Conservation (phyloP, 2,888 invertebrate species). For the Sarcophaga subvicina region DNA sequence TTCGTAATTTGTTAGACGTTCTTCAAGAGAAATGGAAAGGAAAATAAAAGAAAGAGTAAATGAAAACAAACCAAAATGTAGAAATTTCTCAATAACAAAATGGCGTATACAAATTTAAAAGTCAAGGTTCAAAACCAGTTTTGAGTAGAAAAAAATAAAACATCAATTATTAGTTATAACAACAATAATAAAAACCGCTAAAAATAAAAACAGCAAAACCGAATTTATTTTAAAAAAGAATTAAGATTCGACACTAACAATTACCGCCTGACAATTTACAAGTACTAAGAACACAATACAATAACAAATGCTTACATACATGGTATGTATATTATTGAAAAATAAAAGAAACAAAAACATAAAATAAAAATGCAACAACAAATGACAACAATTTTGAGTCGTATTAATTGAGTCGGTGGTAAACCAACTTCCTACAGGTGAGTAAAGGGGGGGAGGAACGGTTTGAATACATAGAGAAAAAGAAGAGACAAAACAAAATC, state of each 20-base stretch:
- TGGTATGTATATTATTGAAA: too few species aligned
- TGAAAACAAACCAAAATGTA: slow-evolving; percentile 8
- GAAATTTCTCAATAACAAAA: background rate
- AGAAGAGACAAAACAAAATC: slow-evolving; percentile 19
- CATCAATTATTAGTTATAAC: background rate
- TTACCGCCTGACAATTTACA: too few species aligned
- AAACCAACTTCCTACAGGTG: too few species aligned
- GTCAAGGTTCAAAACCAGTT: slow-evolving; percentile 65
- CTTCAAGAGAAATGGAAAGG: slow-evolving; percentile 24
- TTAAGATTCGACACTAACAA: too few species aligned
- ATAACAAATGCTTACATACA: too few species aligned
- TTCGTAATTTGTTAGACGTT: slow-evolving; percentile 9
- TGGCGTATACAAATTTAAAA: slow-evolving; percentile 51
- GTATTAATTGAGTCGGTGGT: background rate
- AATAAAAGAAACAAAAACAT: too few species aligned
- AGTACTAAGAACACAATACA: too few species aligned
- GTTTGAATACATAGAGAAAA: background rate
- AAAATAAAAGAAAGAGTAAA: slow-evolving; percentile 36
- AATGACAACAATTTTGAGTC: background rate
- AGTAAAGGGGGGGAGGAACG: background rate
- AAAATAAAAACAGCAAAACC: too few species aligned
- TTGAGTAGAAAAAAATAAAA: slow-evolving; percentile 29
- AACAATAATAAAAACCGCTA: background rate
- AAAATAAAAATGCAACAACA: too few species aligned
- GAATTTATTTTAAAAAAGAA: too few species aligned